Conservation (phyloP, 92 coral and sea anemone species). For the Plumapathes pennacea region DNA sequence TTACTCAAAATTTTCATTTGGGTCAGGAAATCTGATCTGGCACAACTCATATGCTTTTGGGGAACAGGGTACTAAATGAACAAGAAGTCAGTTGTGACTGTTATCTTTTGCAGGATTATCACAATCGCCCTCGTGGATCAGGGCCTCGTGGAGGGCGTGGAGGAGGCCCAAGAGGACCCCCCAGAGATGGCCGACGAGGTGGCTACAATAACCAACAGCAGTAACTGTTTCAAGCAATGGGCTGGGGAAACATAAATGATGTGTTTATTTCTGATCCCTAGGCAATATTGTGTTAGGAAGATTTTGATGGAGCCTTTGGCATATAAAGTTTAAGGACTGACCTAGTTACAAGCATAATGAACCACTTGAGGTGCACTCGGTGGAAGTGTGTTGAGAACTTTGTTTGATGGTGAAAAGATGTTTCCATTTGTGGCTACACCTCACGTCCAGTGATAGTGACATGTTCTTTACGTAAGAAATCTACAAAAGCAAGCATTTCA, state of each 20-base stretch:
- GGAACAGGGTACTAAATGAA: neutral
- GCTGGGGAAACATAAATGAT: constrained; percentile 4
- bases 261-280: constrained; percentile 11
- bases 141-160: constrained; percentile 59
- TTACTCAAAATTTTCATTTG: too few relatives aligned
- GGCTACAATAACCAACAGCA: constrained; percentile 73
- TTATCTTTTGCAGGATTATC: constrained; percentile 8
- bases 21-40: too few relatives aligned
- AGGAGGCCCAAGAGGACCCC: constrained; percentile 66
- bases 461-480: too few relatives aligned
- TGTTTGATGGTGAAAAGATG: too few relatives aligned
- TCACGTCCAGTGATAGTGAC: too few relatives aligned
- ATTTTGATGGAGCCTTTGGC: constrained; percentile 99
- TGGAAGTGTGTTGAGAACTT: too few relatives aligned
- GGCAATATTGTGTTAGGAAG: constrained; percentile 73
- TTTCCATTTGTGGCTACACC: too few relatives aligned
- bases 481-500: too few relatives aligned
- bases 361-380: too few relatives aligned
- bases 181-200: constrained; percentile 74
- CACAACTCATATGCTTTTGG: too few relatives aligned
- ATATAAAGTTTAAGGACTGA: constrained; percentile 53
- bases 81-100: neutral
- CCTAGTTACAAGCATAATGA: constrained; percentile 64
- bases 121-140: constrained; percentile 13
- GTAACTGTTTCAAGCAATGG: constrained; percentile 3